Percentiles rank a stretch among this genome's conserved stretches.
Conservation (phyloP, 2,797 vertebrate species). For the Schizothorax lantsangensis region DNA sequence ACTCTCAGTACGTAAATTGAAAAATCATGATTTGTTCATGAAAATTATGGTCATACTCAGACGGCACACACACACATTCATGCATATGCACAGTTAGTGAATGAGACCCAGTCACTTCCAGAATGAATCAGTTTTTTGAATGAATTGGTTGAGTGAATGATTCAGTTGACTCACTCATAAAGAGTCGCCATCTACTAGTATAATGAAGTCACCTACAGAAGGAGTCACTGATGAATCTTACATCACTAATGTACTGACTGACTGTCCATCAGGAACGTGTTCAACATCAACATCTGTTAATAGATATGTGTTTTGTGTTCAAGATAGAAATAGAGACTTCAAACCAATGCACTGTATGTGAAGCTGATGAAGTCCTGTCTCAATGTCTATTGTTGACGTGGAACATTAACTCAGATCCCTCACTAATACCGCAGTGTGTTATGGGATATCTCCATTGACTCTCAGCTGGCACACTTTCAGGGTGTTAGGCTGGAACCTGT, state of each 20-base stretch:
- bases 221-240: not conserved
- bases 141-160: not conserved
- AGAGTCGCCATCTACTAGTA: not conserved
- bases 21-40: not conserved
- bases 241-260: not conserved
- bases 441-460: slow-evolving; percentile 8
- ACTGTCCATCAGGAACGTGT: slow-evolving; percentile 9
- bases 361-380: not conserved
- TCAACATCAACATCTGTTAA: not conserved
- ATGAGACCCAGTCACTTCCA: not conserved
- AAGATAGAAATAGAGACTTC: not conserved
- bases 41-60: not conserved
- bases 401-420: not conserved
- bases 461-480: slow-evolving; percentile 70
- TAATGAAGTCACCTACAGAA: not conserved
- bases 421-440: slow-evolving; percentile 3
- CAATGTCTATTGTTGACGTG: not conserved
- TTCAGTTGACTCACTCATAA: not conserved
- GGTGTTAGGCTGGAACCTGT: slow-evolving; percentile 89
- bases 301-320: not conserved
- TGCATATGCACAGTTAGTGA: not conserved
- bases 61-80: not conserved
- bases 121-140: not conserved
- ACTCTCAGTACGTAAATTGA: not conserved
- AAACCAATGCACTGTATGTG: not conserved